Conservation (phyloP, 1,140 invertebrate genomes). For the Drosophila melanogaster region DNA sequence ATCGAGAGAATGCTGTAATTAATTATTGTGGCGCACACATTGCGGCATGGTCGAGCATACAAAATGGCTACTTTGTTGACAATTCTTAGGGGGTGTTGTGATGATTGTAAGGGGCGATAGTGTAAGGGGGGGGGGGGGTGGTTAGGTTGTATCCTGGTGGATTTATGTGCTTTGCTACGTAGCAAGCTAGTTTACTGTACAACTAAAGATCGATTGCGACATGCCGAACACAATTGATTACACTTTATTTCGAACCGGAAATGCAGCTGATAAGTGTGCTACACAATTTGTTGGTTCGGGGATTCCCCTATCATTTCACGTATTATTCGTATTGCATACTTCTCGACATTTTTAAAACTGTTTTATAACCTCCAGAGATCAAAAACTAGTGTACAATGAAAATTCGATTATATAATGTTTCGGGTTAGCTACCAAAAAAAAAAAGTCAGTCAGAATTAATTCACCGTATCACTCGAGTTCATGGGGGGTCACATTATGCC, state of each 20-base stretch:
- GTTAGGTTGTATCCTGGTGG: background rate
- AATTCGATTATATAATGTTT: background rate
- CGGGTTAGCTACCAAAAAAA: constrained; percentile 6
- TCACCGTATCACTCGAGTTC: constrained; percentile 28
- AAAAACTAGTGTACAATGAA: background rate
- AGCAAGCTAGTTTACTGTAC: background rate
- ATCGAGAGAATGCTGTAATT: constrained; percentile 70
- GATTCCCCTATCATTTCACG: background rate
- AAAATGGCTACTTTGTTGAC: constrained; percentile 69
- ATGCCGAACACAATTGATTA: background rate
- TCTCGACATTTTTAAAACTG: background rate
- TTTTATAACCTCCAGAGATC: background rate
- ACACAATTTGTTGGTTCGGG: background rate
- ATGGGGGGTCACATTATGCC: constrained; percentile 25
- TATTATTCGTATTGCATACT: background rate
- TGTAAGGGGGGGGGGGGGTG: too few species aligned
- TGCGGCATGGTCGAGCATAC: constrained; percentile 61
- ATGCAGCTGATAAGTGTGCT: constrained; percentile 1
- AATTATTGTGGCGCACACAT: constrained; percentile 72
- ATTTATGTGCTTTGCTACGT: background rate
- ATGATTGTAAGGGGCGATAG: background rate
- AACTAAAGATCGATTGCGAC: constrained; percentile 7
- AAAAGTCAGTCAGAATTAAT: constrained; percentile 10
- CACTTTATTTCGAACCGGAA: background rate
- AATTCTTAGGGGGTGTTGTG: constrained; percentile 14